Base-by-base conservation (phyloP, 2,888 invertebrate species). In the Anticlea derivata region DNA sequence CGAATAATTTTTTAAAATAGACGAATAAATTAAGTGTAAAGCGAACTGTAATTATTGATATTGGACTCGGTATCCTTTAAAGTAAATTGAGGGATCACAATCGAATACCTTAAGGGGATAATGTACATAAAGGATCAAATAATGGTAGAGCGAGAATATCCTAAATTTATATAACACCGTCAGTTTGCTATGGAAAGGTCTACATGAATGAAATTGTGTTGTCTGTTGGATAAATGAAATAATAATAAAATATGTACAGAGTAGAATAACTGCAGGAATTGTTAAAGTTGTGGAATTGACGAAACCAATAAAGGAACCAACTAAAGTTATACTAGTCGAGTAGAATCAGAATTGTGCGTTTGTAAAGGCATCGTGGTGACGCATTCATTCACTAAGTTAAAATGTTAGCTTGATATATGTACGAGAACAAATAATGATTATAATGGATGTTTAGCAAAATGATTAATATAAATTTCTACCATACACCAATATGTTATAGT, bases 61-160 rank as follows among this genome's bases (percentile, higher is more conserved):
- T 62, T 67, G 63, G 60, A 67, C 63, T 69, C 67, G 63, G 69
- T 73, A 75, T 80, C 78, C 78, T 80, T 80, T 77, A 66, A 70
- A 67, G 62, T 76, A 69, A 82, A 83, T 78, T 78, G 79, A 77
- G 89, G 87, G 87, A 88, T 82, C 89, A 88, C 70, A 75, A 68
- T 73, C 63, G 75, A 50, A 51, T 40, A 75, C 68, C 66, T 66
- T 78, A 76, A 68, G 63, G 68, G 70, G 70, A 71, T 79, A 80
- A 58, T 86, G 85, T 87, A 85, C 64, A 83, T 78, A 76, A 74
- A 65, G 75, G 76, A 81, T 77, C 81, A 76, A 80, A 74, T 83
- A 78, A 73, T 73, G 69, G 69, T 82, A 78, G 70, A 73, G 67
- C 45, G 49, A 45, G 39, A 47, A 55, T 55, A 55, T 58, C 55